Base-by-base conservation (phyloP, 2,888 invertebrate species). In the Dicycla oo region DNA sequence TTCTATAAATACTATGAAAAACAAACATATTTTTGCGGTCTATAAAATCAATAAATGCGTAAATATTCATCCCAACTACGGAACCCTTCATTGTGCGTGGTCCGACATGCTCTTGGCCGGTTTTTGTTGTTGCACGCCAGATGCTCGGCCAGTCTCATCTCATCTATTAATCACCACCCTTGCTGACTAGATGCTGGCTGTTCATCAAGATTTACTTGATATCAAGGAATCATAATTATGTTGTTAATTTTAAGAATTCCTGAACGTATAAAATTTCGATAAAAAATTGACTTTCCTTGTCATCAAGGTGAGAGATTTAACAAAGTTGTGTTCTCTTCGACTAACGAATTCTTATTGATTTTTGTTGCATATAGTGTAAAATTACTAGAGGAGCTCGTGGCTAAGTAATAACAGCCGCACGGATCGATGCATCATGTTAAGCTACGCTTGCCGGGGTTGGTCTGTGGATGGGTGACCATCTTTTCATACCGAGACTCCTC, bases 221-320 rank as follows among this genome's bases (percentile, higher is more conserved):
- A 56, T 26, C 47, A 13, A 23, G 58, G 45, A 66, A 65, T 49
- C 4, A 13, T 51, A 30, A 30, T 3, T 34, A 3, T 30, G 30
- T 56, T 60, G n/a, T 53, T n/a, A 51, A 34, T 57, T 47, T 60
- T 15, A 47, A 43, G 18, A 71, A 75, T 43, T 60, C 11, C 3
- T 30, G 30, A 47, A 72, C 7, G 13, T 10, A 67, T 53, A 7
- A 47, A 51, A 74, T 5, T 4, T n/a, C 6, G 6, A n/a, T 30
- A 30, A 40, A 13, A 15, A 18, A 6, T 43, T 73, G 45, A 66
- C 57, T 73, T 73, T 73, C 75, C 75, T 65, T 49, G 34, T 23
- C 49, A 20, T 34, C 5, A 73, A 61, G 26, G 51, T 58, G 23
- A 47, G 26, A 26, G 30, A 65, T 51, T 23, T 15, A 2, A 15